phyloP scores from a whole-genome alignment of 2,888 invertebrate species.

The Thecophora atra region DNA sequence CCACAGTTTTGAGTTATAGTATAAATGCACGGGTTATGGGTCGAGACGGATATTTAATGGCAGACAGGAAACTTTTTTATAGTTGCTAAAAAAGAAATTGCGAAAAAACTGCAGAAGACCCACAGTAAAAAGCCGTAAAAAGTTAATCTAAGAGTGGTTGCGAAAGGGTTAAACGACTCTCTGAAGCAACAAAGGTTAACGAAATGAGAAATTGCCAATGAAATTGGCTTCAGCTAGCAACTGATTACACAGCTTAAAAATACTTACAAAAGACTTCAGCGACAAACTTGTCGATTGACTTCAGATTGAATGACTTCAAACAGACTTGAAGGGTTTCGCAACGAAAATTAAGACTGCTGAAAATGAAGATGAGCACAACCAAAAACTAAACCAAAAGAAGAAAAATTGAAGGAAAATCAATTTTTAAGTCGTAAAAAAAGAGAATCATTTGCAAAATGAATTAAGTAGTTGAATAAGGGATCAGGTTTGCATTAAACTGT shows the following conservation, averaged over 20 bases:
- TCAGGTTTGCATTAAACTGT: too few relatives aligned
- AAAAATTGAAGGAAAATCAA: not conserved
- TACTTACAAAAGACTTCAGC: not conserved
- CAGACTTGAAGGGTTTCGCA: not conserved
- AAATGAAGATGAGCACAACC: not conserved
- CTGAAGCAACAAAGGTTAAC: slow-evolving; percentile 23
- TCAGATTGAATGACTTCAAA: not conserved
- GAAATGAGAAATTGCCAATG: slow-evolving; percentile 29
- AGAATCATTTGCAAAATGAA: too few relatives aligned
- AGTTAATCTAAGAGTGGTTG: too few relatives aligned
- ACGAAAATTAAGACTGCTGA: not conserved
- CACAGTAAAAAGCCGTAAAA: too few relatives aligned
- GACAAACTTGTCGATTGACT: not conserved
- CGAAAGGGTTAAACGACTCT: not conserved
- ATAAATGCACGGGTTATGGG: slow-evolving; percentile 1
- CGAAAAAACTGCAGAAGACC: not conserved
- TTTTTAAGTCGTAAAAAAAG: not conserved
- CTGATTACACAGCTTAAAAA: not conserved
- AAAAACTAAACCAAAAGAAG: not conserved
- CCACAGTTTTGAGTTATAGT: slow-evolving; percentile 15
- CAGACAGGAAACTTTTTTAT: slow-evolving; percentile 12
- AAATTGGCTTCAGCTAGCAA: slow-evolving; percentile 11
- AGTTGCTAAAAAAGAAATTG: not conserved
- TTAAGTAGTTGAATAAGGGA: too few relatives aligned
- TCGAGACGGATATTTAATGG: slow-evolving; percentile 14